Base-by-base conservation (phyloP, 2,888 invertebrate species). In the Carcina quercana region DNA sequence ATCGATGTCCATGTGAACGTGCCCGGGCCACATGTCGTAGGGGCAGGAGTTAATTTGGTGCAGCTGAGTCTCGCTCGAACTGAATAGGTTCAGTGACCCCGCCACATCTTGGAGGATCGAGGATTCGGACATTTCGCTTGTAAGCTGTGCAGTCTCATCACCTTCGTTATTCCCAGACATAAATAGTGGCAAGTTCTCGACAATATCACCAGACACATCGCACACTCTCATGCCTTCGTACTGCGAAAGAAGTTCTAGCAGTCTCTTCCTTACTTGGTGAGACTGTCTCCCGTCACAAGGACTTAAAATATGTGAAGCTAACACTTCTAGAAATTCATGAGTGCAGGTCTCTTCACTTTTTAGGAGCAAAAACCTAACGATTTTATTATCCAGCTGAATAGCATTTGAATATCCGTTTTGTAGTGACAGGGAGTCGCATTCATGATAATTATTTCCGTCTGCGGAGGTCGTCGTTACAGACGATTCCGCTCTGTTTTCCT, bases 331-430 rank as follows among this genome's bases (percentile, higher is more conserved):
- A 11, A 88, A 63, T 12, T 86, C 84, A 10, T 72, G 50, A 1
- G 83, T 79, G 42, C 86, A 86, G 25, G 78, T 62, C 47, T 87
- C 87, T 26, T 86, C 86, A 37, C 84, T 82, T 53, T 86, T 86
- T 19, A 79, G 53, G 19, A 86, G 61, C 36, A 89, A 60, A 55
- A 87, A 86, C 30, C 84, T 67, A 27, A 87, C 70, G 22, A 87
- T 73, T 52, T 82, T 85, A 45, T 80, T 80, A 45, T 86, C 76
- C 15, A 85, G 65, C 37, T 71, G 74, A 31, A 69, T 53, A 12
- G 64, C 48, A 32, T 49, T 61, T 5, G 61, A 50, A 36, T 59
- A 61, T 3, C 50, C 50, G 39, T 57, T 65, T 34, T 57, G 70
- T 2, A 47, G 40, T 1, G 59, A 29, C 15, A 40, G 38, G 3